Evolutionary conservation across 2,888 invertebrate genomes (phyloP).

Genomic region (Diachrysia chrysitis): DNA sequence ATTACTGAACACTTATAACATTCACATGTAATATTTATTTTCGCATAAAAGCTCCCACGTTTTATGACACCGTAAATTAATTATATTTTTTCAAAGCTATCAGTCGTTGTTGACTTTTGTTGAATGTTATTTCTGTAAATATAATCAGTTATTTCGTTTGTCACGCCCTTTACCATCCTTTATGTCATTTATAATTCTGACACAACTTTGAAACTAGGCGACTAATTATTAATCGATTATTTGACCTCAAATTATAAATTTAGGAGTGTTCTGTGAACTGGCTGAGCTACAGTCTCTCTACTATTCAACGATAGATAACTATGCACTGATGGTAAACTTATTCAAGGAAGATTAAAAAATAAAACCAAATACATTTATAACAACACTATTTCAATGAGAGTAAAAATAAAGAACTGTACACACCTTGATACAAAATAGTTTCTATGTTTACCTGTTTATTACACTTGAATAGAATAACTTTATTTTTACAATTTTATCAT

Average conservation of each 20-base stretch:
- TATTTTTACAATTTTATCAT: constrained; percentile 5
- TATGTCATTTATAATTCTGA: background rate
- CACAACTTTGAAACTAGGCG: background rate
- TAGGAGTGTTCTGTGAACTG: background rate
- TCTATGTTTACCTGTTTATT: background rate
- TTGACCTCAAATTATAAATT: background rate
- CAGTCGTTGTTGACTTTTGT: too few species aligned
- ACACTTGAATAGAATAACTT: background rate
- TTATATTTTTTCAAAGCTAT: too few species aligned
- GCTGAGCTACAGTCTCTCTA: too few species aligned
- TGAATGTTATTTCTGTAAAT: constrained; percentile 17
- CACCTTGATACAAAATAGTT: background rate
- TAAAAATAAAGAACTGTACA: too few species aligned
- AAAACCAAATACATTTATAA: too few species aligned
- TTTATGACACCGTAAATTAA: constrained; percentile 17
- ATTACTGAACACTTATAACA: background rate
- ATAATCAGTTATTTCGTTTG: constrained; percentile 11
- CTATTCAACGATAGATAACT: background rate
- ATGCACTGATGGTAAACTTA: background rate
- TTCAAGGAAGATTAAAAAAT: too few species aligned
- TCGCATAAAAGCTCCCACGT: constrained; percentile 23
- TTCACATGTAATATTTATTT: constrained; percentile 3
- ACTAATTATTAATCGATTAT: background rate
- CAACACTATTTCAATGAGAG: background rate
- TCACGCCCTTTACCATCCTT: constrained; percentile 10